A percentile compares a stretch with the other conserved stretches of the same genome.
Evolutionary conservation across 2,113 vertebrate genomes (phyloP).

Genomic region (Phalacrocorax aristotelis): DNA sequence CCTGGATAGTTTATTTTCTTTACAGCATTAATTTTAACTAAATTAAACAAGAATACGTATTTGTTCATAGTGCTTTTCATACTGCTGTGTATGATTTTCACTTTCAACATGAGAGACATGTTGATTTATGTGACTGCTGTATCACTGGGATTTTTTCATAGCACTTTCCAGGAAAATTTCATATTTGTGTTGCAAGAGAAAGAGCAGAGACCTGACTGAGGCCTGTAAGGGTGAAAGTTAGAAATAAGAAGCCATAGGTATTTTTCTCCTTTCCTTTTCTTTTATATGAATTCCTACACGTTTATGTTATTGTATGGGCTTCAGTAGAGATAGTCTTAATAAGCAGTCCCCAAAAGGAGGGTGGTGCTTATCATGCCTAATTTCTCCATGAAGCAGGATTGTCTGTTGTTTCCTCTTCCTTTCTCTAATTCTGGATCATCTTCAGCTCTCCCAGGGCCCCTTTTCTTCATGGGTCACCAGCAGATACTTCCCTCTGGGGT

Average conservation of each 20-base stretch:
- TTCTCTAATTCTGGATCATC: background rate
- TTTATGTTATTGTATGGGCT: background rate
- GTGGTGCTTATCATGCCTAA: background rate
- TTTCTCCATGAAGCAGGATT: background rate
- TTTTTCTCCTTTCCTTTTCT: background rate
- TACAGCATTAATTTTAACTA: background rate
- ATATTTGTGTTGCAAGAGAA: background rate
- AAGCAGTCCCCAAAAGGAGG: background rate
- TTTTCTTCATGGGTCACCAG: background rate
- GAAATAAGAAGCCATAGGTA: background rate
- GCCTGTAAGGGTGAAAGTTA: background rate
- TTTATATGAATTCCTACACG: background rate
- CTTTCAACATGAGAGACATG: background rate
- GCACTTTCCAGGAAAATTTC: background rate
- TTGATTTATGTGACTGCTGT: background rate
- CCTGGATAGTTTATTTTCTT: background rate
- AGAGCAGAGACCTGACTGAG: background rate
- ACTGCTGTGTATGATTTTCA: background rate
- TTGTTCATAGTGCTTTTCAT: background rate
- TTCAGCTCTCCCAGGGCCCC: background rate
- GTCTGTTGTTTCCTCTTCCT: background rate
- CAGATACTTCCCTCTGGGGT: background rate
- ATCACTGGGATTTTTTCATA: background rate
- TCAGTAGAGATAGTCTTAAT: background rate
- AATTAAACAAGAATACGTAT: background rate